phyloP scores from a whole-genome alignment of 1,140 invertebrate species.

The Pseudobourletiella spinata region DNA sequence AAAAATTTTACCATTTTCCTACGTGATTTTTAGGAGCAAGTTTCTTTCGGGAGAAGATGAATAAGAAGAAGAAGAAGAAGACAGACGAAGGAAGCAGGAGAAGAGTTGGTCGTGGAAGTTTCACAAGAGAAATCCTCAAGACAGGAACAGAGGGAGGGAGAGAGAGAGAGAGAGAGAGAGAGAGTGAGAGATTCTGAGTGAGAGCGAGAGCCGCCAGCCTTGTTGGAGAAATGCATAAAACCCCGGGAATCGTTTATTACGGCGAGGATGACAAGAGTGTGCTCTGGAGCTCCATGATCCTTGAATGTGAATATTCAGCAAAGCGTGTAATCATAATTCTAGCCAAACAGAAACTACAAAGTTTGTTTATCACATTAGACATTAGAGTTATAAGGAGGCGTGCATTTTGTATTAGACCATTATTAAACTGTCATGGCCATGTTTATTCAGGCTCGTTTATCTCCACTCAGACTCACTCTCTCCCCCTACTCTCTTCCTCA shows the following conservation, averaged over 20 bases:
- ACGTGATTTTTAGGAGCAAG: not conserved
- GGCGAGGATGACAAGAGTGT: too few species aligned
- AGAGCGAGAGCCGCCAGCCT: too few species aligned
- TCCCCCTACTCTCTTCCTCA: too few species aligned
- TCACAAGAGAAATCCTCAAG: not conserved
- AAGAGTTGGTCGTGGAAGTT: not conserved
- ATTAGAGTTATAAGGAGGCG: not conserved
- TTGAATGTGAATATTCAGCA: too few species aligned
- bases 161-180: not conserved
- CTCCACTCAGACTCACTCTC: too few species aligned
- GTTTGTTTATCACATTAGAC: not conserved
- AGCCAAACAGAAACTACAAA: not conserved
- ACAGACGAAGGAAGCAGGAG: not conserved
- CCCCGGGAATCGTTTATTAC: too few species aligned
- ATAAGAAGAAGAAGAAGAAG: not conserved
- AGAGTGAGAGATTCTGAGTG: too few species aligned
- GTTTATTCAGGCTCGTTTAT: too few species aligned
- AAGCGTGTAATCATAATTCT: not conserved
- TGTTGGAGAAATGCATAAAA: too few species aligned
- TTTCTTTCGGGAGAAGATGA: not conserved
- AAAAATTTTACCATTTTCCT: not conserved
- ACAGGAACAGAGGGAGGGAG: not conserved
- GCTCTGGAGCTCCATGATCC: too few species aligned
- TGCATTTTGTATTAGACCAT: not conserved
- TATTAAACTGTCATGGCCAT: not conserved